Evolutionary conservation across 2,797 vertebrate species (phyloP), one percentile per base, ranked within the genome.

Genomic region (Galaxias olidus): DNA sequence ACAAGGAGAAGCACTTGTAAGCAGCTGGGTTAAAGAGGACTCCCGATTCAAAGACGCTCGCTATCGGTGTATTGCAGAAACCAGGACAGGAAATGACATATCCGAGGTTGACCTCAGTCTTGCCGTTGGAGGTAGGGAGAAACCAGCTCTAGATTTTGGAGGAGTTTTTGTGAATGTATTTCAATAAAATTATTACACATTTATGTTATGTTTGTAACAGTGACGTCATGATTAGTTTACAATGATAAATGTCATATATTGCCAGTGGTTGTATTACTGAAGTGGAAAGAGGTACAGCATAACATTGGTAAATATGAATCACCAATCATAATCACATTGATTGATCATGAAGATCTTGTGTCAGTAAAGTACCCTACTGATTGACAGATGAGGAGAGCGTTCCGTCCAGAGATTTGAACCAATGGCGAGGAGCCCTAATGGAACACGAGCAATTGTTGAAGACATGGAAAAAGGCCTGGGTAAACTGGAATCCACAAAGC

Each of bases 401-500:
- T 68, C 92, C 94, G 85, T 86, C 85, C 73, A 86, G 87, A 78
- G 94, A 95, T 73, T 85, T 96, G 40, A 83, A 84, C 18, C 87
- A 88, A 41, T 99, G 97, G 97, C 95, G 84, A 79, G 84, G 81
- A 46, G 89, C 94, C 1, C 85, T 94, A 18, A 87, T 71, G 14
- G 93, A 98, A 40, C 96, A 99, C 0, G 88, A 93, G 61, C 91
- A 83, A 54, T 86, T 94, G 82, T 92, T 98, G 78, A 92, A 93
- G 68, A 91, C 80, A 83, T 99, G 97, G 97, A 93, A 77, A 73
- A 92, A 94, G 75, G 87, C 90, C 0, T 96, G 93, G 96, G 97
- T 98, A 92, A 1, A 87, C 92, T 12, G 15, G 19, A 17, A 9
- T 44, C 11, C 48, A 46, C 20, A 63, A 1, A 14, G 15, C 45